Evolutionary conservation across 2,797 vertebrate species (phyloP), one percentile per base, ranked within the genome.

Genomic region (Decapterus maruadsi): DNA sequence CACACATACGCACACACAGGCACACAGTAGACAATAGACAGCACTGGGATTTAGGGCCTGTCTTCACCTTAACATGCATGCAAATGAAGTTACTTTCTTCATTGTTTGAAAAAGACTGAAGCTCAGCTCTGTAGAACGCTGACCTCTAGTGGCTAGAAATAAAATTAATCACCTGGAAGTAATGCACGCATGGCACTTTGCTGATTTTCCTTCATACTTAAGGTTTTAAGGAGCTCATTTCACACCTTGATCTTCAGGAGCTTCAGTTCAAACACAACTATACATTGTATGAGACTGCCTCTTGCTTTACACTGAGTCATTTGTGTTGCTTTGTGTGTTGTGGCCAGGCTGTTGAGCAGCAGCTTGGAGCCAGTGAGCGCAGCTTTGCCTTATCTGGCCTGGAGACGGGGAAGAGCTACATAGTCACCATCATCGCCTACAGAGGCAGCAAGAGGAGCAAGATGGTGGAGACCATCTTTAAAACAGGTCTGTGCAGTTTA

Each of bases 381-480:
- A 89, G n/a, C 48, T 95, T 95, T 72, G 79, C 89, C 50, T 19
- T 96, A 22, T 92, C 95, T 63, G 87, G 83, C 46, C 92, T 97
- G 74, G 89, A 90, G 75, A 93, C 81, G 75, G 95, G 95, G 26
- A 87, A 90, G 76, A 93, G 81, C 31, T 97, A 96, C 60, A 85
- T 92, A 0, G 66, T 96, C 60, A 96, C 91, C 65, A 80, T 98
- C 74, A 85, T 93, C 5, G 97, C 97, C 56, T 96, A 94, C 75
- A 95, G 90, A 43, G 96, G 95, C 54, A 84, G 88, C 65, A 93
- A 62, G 71, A 93, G 72, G 84, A 98, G 97, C 92, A 95, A 68
- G 55, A 90, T 86, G 57, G 88, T 90, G 4, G 88, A 95, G 57
- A 92, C 87, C 2, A 40, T 78, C 60, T 97, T 98, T 70, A 94